phyloP scores from a whole-genome alignment of 1,140 invertebrate species.

The Scaptomyza montana region DNA sequence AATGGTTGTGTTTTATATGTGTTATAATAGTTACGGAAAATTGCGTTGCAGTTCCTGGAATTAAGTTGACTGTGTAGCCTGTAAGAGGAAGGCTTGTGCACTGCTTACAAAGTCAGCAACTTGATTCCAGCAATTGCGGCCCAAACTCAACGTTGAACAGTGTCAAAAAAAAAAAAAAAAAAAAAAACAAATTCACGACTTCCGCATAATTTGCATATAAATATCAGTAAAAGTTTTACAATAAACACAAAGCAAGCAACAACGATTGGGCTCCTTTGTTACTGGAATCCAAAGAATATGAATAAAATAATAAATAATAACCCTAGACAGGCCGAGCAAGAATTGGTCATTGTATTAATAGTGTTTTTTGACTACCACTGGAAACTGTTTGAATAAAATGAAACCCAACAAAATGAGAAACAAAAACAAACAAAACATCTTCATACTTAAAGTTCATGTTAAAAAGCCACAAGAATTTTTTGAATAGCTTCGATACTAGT shows the following conservation, averaged over 20 bases:
- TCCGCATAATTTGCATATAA: conserved; percentile 6
- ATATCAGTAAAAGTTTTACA: conserved; percentile 19
- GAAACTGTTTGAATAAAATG: conserved; percentile 13
- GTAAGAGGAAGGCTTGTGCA: conserved; percentile 71
- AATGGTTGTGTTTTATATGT: conserved; percentile 14
- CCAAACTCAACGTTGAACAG: conserved; percentile 45
- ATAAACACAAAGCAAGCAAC: conserved; percentile 23
- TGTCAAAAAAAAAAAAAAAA: background rate
- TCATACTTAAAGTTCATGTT: conserved; percentile 16
- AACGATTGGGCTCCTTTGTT: conserved; percentile 18
- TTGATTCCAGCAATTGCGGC: conserved; percentile 84
- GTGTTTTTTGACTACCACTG: conserved; percentile 28
- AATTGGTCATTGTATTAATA: conserved; percentile 36
- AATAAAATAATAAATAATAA: conserved; percentile 8
- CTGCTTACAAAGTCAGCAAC: conserved; percentile 83
- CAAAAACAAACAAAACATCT: conserved; percentile 7
- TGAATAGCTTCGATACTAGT: conserved; percentile 30
- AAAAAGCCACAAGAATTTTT: conserved; percentile 36
- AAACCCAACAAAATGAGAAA: conserved; percentile 13
- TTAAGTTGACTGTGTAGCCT: conserved; percentile 84
- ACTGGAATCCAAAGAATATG: conserved; percentile 16
- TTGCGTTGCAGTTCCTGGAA: conserved; percentile 83
- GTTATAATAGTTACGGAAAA: conserved; percentile 23
- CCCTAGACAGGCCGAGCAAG: conserved; percentile 9
- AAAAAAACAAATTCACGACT: conserved; percentile 14